Base-by-base conservation (phyloP, 1,140 invertebrate species). In the Goniozus legneri region DNA sequence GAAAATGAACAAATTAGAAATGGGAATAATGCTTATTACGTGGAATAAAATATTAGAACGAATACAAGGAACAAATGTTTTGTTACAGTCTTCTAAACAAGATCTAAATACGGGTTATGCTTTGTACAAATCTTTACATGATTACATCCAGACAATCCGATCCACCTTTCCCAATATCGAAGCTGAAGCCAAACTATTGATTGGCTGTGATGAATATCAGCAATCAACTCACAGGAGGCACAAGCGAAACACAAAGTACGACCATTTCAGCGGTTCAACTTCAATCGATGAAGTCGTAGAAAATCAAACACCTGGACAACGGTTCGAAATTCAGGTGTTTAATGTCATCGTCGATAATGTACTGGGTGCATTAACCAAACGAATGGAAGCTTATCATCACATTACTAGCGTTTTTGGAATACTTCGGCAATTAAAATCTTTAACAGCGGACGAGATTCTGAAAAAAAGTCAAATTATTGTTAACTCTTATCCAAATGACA, bases 1-100 rank as follows among this genome's bases (percentile, higher is more conserved):
- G 13, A 34, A 42, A 44, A 47, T 58, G 21, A 37, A 8, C 6
- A 53, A 50, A 51, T 41, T 55, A 19, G 58, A 60, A 47, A 54
- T 18, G 39, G 22, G 47, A 18, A 48, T 60, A n/a, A 52, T 42
- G 27, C 14, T 42, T 19, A 24, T 47, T 4, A 48, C 52, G 12
- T 60, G 54, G 44, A 46, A 54, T 14, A 33, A 57, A 13, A 43
- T 60, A 4, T 24, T 57, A 2, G 44, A 44, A 15, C 43, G 38
- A 45, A 46, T 59, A 19, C 47, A 56, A 21, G 37, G 21, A 30
- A 54, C 54, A 33, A 56, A 35, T 30, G 18, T 42, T 40, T 31
- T 38, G n/a, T 39, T 59, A 22, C 50, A 56, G 37, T 45, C 35
- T 30, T 32, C 43, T 3, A 47, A 50, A 31, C 8, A 47, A 8